phyloP scores from a whole-genome alignment of 2,113 vertebrate species.

The Melospiza georgiana region DNA sequence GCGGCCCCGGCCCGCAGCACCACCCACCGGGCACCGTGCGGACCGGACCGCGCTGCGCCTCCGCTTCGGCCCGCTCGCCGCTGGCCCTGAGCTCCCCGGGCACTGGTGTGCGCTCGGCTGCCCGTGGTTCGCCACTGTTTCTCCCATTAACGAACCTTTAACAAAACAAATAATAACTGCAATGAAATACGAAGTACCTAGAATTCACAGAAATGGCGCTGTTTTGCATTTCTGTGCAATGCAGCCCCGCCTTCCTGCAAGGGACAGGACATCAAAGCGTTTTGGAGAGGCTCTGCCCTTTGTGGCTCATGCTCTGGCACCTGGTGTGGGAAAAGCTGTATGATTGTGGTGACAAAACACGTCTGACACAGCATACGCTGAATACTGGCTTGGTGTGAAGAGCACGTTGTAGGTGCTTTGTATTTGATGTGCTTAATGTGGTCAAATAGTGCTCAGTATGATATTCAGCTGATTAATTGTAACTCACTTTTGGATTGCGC shows the following conservation, averaged over 20 bases:
- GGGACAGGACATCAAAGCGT: neutral
- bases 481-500: fast-evolving
- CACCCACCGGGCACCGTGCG: fast-evolving
- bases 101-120: fast-evolving
- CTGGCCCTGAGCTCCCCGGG: fast-evolving
- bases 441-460: neutral
- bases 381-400: neutral
- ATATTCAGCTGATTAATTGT: neutral
- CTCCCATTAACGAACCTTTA: neutral
- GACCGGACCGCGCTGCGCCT: fast-evolving
- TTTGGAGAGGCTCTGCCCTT: neutral
- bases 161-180: neutral
- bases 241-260: neutral
- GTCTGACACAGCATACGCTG: neutral
- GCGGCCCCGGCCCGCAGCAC: neutral
- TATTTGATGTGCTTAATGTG: neutral
- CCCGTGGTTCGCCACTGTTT: fast-evolving
- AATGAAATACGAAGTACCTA: neutral
- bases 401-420: neutral
- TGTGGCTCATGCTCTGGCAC: neutral
- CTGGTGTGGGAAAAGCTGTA: neutral
- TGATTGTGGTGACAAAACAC: neutral
- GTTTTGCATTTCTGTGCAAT: neutral
- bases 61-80: fast-evolving
- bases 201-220: neutral